phyloP scores from a whole-genome alignment of 1,140 invertebrate species.

The Antheraea mylitta region DNA sequence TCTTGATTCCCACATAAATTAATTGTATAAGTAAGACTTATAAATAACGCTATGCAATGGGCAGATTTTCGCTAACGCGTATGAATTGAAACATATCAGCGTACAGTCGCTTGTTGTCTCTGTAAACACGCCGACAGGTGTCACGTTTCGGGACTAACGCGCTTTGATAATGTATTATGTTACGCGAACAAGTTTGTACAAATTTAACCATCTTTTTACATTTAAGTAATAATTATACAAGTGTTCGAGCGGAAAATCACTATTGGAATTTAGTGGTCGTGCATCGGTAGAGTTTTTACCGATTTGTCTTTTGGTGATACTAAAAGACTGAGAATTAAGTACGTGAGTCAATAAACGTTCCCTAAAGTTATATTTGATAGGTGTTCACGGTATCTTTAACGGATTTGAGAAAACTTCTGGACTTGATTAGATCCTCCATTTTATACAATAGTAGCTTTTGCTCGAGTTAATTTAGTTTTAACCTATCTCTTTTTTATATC shows the following conservation, averaged over 20 bases:
- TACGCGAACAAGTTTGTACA: slow-evolving; percentile 34
- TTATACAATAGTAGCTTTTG: too few relatives aligned
- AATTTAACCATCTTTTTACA: slow-evolving; percentile 10
- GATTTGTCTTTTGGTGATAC: background rate
- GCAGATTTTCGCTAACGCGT: slow-evolving; percentile 28
- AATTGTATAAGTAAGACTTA: background rate
- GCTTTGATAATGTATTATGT: slow-evolving; percentile 67
- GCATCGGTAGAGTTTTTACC: background rate
- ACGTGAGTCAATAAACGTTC: too few relatives aligned
- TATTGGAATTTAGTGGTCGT: background rate
- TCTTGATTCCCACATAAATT: too few relatives aligned
- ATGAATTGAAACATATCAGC: slow-evolving; percentile 19
- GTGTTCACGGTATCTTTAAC: too few relatives aligned
- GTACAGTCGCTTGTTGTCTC: slow-evolving; percentile 46
- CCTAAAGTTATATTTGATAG: too few relatives aligned
- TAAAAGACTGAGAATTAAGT: too few relatives aligned
- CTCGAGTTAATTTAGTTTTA: too few relatives aligned
- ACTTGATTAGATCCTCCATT: too few relatives aligned
- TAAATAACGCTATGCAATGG: background rate
- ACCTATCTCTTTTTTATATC: too few relatives aligned
- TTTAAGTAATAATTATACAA: background rate
- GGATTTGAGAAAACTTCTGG: too few relatives aligned
- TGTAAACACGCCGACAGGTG: slow-evolving; percentile 65
- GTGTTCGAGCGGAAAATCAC: background rate
- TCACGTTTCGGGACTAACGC: slow-evolving; percentile 48